These are phyloP conservation scores for Lordiphosa fenestrarum DNA, from an alignment of 2,888 invertebrate species.

Conservation along the genomic window DNA sequence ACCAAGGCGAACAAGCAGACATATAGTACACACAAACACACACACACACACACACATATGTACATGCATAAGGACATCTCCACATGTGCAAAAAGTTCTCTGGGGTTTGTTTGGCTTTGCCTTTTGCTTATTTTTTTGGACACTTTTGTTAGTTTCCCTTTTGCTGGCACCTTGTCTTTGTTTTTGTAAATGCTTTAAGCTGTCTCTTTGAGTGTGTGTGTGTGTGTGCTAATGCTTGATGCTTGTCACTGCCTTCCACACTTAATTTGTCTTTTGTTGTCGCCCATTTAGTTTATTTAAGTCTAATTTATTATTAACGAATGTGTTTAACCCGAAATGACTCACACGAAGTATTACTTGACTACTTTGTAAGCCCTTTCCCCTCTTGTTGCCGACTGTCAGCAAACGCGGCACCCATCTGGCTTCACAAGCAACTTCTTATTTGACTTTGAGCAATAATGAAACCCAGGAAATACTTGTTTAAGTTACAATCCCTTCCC, in stretches of 20 bases:
- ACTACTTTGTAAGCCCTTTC: too few species aligned
- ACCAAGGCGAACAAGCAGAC: constrained; percentile 7
- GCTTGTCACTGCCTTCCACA: constrained; percentile 17
- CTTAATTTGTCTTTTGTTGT: constrained; percentile 42
- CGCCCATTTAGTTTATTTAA: constrained; percentile 32
- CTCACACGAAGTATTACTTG: neutral
- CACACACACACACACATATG: neutral
- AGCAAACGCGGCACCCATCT: too few species aligned
- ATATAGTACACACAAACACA: neutral
- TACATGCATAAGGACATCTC: constrained; percentile 16
- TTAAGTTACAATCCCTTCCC: too few species aligned
- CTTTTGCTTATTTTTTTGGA: neutral
- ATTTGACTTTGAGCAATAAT: too few species aligned
- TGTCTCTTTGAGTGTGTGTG: constrained; percentile 3
- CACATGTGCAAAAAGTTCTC: neutral
- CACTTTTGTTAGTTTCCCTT: constrained; percentile 34
- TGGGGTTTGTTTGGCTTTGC: neutral
- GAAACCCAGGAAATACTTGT: too few species aligned
- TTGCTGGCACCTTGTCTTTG: constrained; percentile 16
- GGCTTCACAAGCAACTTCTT: too few species aligned
- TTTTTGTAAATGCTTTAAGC: constrained; percentile 28
- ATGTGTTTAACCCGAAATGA: constrained; percentile 16
- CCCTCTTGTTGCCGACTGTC: too few species aligned
- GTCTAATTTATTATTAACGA: constrained; percentile 47
- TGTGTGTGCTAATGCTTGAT: constrained; percentile 23